phyloP scores from a whole-genome alignment of 2,113 vertebrate genomes.

The Phyllostomus hastatus region DNA sequence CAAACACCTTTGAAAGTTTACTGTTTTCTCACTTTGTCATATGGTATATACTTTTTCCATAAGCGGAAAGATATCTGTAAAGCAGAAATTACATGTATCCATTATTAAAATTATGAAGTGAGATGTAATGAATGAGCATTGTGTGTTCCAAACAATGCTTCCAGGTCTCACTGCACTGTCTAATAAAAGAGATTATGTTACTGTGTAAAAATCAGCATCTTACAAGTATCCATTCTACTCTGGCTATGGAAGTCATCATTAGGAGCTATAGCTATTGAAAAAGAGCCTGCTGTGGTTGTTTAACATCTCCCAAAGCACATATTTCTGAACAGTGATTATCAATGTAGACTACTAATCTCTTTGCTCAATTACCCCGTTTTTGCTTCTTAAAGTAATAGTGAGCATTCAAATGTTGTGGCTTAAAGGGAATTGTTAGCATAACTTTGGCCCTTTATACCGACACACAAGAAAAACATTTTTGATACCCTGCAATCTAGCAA shows the following conservation, averaged over 20 bases:
- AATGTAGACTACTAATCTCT: neutral
- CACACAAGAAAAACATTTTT: neutral
- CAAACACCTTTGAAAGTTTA: neutral
- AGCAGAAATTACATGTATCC: neutral
- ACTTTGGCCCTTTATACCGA: neutral
- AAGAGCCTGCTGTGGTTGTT: neutral
- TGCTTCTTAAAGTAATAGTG: neutral
- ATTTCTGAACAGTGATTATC: neutral
- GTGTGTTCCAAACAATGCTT: neutral
- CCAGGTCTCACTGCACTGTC: neutral
- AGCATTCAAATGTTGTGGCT: neutral
- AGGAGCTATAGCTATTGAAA: neutral
- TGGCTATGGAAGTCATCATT: neutral
- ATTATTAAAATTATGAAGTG: conserved; percentile 31
- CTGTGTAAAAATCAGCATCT: neutral
- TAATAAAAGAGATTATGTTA: neutral
- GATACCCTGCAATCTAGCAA: neutral
- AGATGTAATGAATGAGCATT: neutral
- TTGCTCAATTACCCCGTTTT: neutral
- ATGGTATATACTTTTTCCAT: neutral
- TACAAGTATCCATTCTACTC: neutral
- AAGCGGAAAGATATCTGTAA: neutral
- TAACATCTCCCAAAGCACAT: neutral
- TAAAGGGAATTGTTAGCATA: neutral
- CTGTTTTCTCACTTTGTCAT: neutral